Base-by-base conservation (phyloP, 2,113 vertebrate species). In the Oncorhynchus masou region DNA sequence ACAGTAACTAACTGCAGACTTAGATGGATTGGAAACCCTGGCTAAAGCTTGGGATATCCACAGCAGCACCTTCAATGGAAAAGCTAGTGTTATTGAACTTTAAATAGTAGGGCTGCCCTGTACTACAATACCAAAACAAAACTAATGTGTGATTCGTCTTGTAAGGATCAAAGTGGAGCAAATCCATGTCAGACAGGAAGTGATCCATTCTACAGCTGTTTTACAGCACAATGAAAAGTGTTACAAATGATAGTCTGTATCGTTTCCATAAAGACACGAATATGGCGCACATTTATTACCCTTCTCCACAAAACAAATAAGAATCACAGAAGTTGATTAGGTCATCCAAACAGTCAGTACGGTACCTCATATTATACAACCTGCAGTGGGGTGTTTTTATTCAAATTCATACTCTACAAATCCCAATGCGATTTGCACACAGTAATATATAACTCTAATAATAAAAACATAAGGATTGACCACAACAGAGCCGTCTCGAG, bases 401-500 rank as follows among this genome's bases (percentile, higher is more conserved):
- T n/a, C n/a, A 45, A 45, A 45, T 45, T 45, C 39, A 70, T 49
- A 62, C 19, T 6, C 59, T 62, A 3, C n/a, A 22, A 62, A 54
- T 7, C 5, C 59, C n/a, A 62, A 22, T 62, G n/a, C 2, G 59
- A 62, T 64, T 64, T 64, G n/a, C 3, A 22, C 7, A 64, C 25
- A 64, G 60, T 64, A 64, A 64, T 64, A 11, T 16, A 45, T 45
- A 45, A 45, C 12, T 22, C 60, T 20, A 9, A 16, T 71, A 3
- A 20, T 69, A 25, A 83, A 83, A 66, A 16, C 15, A 54, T 24
- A 74, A 5, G 2, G 29, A 74, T 59, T 31, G 4, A 64, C 29
- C 3, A 74, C 29, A 65, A 76, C 70, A 27, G 54, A 74, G 68
- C 82, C 83, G 49, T 74, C 19, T n/a, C n/a, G 64, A 71, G 79